Percentiles rank a stretch among this genome's conserved stretches.
phyloP scores from a whole-genome alignment of 2,113 vertebrate genomes.

The Tympanuchus pallidicinctus region DNA sequence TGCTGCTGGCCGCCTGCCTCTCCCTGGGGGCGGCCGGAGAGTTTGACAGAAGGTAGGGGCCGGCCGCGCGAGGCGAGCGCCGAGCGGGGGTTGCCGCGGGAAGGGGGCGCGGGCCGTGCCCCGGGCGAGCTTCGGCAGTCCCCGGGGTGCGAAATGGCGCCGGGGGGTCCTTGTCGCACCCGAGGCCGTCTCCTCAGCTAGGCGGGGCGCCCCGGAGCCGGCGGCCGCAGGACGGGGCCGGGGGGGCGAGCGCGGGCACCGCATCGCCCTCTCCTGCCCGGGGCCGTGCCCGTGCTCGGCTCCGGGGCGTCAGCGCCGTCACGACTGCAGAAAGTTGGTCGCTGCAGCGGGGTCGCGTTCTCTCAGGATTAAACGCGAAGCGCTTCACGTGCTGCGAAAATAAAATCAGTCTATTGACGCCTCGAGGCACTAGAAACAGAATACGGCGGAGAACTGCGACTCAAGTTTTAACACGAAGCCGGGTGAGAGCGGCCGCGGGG shows the following conservation, averaged over 20 bases:
- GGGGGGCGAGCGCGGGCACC: background rate
- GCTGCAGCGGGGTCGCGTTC: background rate
- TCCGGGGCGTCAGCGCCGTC: no score
- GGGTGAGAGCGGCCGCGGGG: background rate
- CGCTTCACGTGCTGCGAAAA: background rate
- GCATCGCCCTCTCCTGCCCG: background rate
- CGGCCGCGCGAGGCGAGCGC: no score
- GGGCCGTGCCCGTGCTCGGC: no score
- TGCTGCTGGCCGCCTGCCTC: conserved; percentile 80
- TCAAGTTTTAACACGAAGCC: conserved; percentile 81
- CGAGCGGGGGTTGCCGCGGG: no score
- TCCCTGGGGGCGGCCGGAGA: conserved; percentile 81
- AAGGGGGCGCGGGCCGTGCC: no score
- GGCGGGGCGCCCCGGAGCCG: background rate
- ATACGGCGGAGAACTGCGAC: background rate
- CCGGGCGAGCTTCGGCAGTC: no score
- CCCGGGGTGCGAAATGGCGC: background rate
- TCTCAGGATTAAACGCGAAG: background rate
- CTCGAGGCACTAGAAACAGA: background rate
- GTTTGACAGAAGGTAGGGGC: conserved; percentile 89
- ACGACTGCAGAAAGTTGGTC: fast-evolving
- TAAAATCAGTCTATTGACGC: background rate
- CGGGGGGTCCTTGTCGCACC: background rate
- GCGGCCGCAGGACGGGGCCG: no score
- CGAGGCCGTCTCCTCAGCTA: background rate